Conservation (phyloP, 2,113 vertebrate species). For the Oxyura jamaicensis region DNA sequence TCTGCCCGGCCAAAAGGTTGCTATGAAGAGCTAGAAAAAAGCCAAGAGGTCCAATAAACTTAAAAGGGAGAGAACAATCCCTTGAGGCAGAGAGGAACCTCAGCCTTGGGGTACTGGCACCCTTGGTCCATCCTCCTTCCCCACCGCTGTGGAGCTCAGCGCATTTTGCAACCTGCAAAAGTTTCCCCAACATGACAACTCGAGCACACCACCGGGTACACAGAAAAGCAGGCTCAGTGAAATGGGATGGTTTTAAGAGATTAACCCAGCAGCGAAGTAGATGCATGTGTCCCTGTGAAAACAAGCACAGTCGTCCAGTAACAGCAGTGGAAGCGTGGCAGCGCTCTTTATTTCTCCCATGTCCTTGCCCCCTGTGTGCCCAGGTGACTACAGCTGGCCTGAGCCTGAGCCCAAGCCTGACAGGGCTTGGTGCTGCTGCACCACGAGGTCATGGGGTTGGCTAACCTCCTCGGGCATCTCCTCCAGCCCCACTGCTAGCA, state of each 20-base stretch:
- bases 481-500: background rate
- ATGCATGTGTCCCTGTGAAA: background rate
- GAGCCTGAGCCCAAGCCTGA: background rate
- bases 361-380: fast-evolving
- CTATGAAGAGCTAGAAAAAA: background rate
- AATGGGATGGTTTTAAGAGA: background rate
- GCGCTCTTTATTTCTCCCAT: background rate
- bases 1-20: background rate
- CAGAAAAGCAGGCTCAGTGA: background rate
- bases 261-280: background rate
- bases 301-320: background rate
- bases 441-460: background rate
- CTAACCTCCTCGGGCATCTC: background rate
- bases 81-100: background rate
- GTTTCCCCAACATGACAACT: background rate
- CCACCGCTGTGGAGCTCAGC: background rate
- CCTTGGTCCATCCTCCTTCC: background rate
- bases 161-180: background rate
- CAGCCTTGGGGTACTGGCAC: background rate
- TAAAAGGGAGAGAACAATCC: background rate
- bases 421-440: background rate
- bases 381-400: background rate
- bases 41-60: background rate
- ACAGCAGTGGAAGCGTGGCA: background rate
- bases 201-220: background rate